A percentile compares a stretch with the other conserved stretches of the same genome.
Evolutionary conservation across 2,888 invertebrate genomes (phyloP).

Genomic region (Leptothorax acervorum): DNA sequence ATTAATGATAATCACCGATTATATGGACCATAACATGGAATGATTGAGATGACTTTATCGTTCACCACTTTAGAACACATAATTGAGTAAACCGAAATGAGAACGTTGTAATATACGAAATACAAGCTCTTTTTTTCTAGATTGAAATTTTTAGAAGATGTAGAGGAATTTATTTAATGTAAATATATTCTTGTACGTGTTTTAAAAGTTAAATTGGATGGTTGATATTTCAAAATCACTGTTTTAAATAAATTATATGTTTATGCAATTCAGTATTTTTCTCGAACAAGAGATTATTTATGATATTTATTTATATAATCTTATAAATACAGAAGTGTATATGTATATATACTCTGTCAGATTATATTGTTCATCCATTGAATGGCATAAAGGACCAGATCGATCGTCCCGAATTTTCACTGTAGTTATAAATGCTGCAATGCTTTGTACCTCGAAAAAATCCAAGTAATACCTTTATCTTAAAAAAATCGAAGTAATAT

Average conservation of each 20-base stretch:
- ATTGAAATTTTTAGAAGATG: not conserved
- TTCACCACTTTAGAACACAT: not conserved
- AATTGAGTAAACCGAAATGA: not conserved
- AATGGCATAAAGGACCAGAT: not conserved
- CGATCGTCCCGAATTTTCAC: not conserved
- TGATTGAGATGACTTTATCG: conserved; percentile 37
- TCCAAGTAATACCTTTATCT: too few relatives aligned
- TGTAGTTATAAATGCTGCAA: not conserved
- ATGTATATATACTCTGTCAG: not conserved
- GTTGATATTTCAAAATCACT: not conserved
- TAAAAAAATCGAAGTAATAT: too few relatives aligned
- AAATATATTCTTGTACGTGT: not conserved
- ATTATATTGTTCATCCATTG: not conserved
- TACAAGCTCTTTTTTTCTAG: not conserved
- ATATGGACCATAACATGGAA: not conserved
- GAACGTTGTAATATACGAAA: not conserved
- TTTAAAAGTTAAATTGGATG: not conserved
- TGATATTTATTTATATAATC: not conserved
- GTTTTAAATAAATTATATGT: not conserved
- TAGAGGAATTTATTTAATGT: not conserved
- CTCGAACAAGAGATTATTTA: not conserved
- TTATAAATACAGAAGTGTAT: not conserved
- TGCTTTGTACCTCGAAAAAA: too few relatives aligned
- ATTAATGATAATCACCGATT: conserved; percentile 55
- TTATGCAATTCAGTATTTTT: not conserved